Evolutionary conservation across 2,888 invertebrate species (phyloP), one percentile per base, ranked within the genome.

Genomic region (Cephus pygmeus): DNA sequence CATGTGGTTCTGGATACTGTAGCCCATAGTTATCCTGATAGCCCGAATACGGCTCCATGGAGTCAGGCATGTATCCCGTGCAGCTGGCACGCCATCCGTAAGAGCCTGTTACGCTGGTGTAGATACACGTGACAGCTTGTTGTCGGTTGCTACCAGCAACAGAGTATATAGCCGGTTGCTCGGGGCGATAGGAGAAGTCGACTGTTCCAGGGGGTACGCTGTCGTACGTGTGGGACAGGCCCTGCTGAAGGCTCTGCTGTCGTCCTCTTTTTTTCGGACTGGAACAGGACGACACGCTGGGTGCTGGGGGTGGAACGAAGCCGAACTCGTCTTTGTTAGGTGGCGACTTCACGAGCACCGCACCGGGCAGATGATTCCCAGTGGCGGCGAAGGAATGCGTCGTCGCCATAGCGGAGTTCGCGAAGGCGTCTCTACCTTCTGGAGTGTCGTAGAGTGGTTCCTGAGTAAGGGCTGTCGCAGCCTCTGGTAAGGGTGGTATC

Each of bases 51-150:
- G 92, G 94, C 92, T 95, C 95, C 88, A 95, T 93, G 87, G 94
- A 92, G 89, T 95, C 95, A 79, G 95, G 95, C 92, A 95, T 95
- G 91, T 93, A 93, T 40, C 86, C 89, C 15, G 90, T 84, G 12
- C 84, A 86, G 82, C 93, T 93, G 79, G 94, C 93, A 90, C 95
- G 94, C 81, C 93, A 93, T 4, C 92, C 92, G 84, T 94, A 93
- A 85, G 94, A 93, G 75, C 94, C 93, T 84, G 94, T 93, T 75
- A 95, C 94, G 80, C 94, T 94, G 31, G 95, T 95, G 90, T 95
- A 95, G 12, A 96, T 95, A 75, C 95, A 95, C n/a, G 95, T 95
- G 87, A 95, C 95, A 77, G 94, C 93, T 84, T 95, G 94, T 90
- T 95, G 94, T 78, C 95, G 93, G 92, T 95, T 95, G 83, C 93